These are phyloP conservation scores for Chrysina gloriosa DNA, from an alignment of 2,888 invertebrate genomes.

Conservation along the genomic window DNA sequence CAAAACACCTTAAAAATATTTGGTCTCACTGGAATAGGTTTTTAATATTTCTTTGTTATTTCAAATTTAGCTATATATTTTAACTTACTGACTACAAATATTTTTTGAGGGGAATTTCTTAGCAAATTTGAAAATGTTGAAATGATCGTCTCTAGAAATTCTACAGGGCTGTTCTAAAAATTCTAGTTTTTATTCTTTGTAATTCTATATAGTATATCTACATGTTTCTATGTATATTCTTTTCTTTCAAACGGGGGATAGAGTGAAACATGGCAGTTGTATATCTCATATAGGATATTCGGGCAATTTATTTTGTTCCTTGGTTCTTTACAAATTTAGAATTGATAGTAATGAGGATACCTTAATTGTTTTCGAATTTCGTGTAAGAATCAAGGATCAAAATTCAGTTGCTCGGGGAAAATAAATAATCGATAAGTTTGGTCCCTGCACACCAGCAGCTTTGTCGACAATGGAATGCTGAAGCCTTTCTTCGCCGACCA, in stretches of 20 bases:
- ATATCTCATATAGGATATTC: conserved; percentile 34
- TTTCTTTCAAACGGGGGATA: conserved; percentile 19
- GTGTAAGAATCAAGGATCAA: conserved; percentile 49
- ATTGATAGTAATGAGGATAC: neutral
- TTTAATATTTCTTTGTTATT: conserved; percentile 32
- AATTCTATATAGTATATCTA: conserved; percentile 32
- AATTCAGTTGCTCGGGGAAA: conserved; percentile 47
- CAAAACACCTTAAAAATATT: conserved; percentile 61
- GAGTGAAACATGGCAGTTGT: conserved; percentile 41
- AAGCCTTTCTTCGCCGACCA: conserved; percentile 31
- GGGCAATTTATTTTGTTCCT: conserved; percentile 32
- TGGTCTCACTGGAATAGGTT: conserved; percentile 61
- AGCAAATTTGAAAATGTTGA: conserved; percentile 40
- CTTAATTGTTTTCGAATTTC: neutral
- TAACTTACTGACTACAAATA: conserved; percentile 32
- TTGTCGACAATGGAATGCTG: conserved; percentile 39
- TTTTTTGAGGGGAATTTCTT: conserved; percentile 17
- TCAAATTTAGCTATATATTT: conserved; percentile 29
- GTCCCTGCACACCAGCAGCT: conserved; percentile 54
- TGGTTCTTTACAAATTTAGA: conserved; percentile 21
- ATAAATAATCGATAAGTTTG: conserved; percentile 51
- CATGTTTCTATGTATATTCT: conserved; percentile 32
- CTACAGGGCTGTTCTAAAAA: conserved; percentile 56
- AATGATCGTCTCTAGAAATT: conserved; percentile 43
- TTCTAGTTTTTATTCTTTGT: conserved; percentile 35